phyloP scores from a whole-genome alignment of 1,140 invertebrate species.

The Drosophila lacteicornis region DNA sequence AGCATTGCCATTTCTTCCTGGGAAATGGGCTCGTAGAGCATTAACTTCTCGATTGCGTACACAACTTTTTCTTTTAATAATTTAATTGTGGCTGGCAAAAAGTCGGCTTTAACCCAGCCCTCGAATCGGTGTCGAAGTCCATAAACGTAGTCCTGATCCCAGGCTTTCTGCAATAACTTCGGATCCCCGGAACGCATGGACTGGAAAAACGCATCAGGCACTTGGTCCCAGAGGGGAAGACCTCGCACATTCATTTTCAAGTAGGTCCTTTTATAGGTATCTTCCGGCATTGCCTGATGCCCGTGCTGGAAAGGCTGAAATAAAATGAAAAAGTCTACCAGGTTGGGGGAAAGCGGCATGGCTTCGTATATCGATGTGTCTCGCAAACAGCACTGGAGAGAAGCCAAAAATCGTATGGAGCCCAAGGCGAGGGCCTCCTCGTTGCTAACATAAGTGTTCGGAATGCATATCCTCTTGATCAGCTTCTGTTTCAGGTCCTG shows the following conservation, averaged over 20 bases:
- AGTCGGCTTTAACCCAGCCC: not conserved
- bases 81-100: not conserved
- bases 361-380: not conserved
- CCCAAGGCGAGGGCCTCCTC: constrained; percentile 1
- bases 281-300: not conserved
- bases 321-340: not conserved
- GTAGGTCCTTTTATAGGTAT: not conserved
- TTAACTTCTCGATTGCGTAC: not conserved
- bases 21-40: not conserved
- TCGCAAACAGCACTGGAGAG: not conserved
- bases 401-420: not conserved
- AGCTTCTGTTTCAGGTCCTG: not conserved
- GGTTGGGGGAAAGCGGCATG: not conserved
- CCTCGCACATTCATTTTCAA: not conserved
- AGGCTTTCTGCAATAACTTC: not conserved
- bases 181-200: not conserved
- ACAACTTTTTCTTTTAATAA: not conserved
- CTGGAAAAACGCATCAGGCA: not conserved
- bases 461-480: not conserved
- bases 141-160: not conserved
- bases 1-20: not conserved
- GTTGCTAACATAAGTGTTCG: not conserved
- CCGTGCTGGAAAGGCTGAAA: not conserved
- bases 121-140: not conserved
- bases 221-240: no score